These are phyloP conservation scores for Lysandra bellargus DNA, from an alignment of 2,888 invertebrate genomes.

Conservation along the genomic window DNA sequence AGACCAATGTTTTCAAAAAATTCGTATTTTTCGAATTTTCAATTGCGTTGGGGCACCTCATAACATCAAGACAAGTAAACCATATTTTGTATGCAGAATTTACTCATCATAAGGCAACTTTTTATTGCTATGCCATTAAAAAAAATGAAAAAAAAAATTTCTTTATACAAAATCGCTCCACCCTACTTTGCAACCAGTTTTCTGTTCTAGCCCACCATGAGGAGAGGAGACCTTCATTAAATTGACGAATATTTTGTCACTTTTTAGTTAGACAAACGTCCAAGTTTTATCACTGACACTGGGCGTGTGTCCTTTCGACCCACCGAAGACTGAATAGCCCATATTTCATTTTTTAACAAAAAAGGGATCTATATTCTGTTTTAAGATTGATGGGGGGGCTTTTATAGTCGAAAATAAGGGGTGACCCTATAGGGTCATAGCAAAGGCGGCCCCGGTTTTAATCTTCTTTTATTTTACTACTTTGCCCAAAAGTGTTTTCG, in stretches of 20 bases:
- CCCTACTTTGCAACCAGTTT: too few relatives aligned
- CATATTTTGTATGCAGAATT: too few relatives aligned
- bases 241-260: not conserved
- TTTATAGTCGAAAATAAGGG: slow-evolving; percentile 18
- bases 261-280: not conserved
- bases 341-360: slow-evolving; percentile 19
- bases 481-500: not conserved
- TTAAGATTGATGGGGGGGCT: slow-evolving; percentile 17
- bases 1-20: too few relatives aligned
- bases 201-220: too few relatives aligned
- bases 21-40: too few relatives aligned
- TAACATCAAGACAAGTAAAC: too few relatives aligned
- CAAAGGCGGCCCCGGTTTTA: not conserved
- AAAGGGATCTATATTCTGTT: slow-evolving; percentile 19
- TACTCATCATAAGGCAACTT: too few relatives aligned
- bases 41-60: too few relatives aligned
- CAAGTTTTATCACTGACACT: slow-evolving; percentile 9
- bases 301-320: slow-evolving; percentile 1
- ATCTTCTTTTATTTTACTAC: slow-evolving; percentile 20
- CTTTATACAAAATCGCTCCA: too few relatives aligned
- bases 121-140: too few relatives aligned
- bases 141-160: too few relatives aligned
- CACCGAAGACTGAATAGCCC: slow-evolving; percentile 1
- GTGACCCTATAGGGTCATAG: slow-evolving; percentile 1
- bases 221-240: not conserved